These are phyloP conservation scores for Orchestia grillus DNA, from an alignment of 1,140 invertebrate species.

Conservation along the genomic window DNA sequence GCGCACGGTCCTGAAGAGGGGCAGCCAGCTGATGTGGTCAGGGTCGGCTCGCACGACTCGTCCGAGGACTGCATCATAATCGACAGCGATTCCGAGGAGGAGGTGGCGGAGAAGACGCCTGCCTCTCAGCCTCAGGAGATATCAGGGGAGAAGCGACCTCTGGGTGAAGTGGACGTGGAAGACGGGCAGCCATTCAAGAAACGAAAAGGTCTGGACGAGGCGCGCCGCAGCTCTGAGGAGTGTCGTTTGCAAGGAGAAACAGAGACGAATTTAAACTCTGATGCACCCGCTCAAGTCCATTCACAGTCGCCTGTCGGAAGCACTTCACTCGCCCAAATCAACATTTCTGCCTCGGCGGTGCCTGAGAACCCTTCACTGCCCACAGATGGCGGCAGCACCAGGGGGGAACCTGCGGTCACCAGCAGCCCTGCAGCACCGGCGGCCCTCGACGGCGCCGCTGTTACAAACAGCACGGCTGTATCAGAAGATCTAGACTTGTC, in stretches of 20 bases:
- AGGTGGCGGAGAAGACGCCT: neutral
- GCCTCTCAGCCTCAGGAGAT: neutral
- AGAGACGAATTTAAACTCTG: neutral
- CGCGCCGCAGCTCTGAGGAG: neutral
- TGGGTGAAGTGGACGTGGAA: neutral
- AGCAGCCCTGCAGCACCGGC: neutral
- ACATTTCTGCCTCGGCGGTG: neutral
- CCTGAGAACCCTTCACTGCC: neutral
- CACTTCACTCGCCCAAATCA: neutral
- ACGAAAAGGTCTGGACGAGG: neutral
- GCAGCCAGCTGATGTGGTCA: neutral
- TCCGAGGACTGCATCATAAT: slow-evolving; percentile 15
- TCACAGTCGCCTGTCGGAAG: neutral
- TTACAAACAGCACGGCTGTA: neutral
- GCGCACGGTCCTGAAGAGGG: neutral
- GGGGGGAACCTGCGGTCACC: neutral
- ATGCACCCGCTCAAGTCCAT: neutral
- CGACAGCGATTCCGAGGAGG: slow-evolving; percentile 31
- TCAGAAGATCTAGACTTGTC: neutral
- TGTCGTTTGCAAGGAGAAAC: neutral
- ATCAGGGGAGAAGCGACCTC: neutral
- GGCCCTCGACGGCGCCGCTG: neutral
- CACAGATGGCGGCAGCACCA: neutral
- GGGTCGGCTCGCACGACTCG: neutral
- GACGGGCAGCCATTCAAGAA: neutral